Evolutionary conservation across 2,113 vertebrate species (phyloP).

Genomic region (Bubo bubo): DNA sequence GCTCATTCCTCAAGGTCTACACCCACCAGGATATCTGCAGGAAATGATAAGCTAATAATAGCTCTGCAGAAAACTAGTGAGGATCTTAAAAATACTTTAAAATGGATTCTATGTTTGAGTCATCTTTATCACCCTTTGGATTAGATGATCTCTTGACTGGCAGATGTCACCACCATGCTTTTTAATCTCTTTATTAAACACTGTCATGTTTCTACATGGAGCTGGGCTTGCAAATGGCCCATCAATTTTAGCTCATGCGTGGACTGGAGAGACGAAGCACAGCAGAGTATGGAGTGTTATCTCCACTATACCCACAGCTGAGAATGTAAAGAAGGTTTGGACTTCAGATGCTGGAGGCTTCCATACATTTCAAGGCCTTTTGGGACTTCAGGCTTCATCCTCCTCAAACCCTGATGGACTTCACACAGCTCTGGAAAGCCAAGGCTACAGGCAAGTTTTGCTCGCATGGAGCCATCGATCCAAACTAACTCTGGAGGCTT

Average conservation of each 20-base stretch:
- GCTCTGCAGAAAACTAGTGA: not conserved
- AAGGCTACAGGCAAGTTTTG: not conserved
- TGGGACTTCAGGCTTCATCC: not conserved
- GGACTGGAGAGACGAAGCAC: not conserved
- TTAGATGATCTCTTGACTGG: not conserved
- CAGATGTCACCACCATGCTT: not conserved
- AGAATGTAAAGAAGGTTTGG: not conserved
- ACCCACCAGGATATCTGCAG: not conserved
- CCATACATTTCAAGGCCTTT: not conserved
- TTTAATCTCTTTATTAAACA: not conserved
- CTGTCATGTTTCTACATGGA: not conserved
- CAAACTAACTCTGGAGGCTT: not conserved
- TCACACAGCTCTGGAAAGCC: not conserved
- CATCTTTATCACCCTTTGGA: not conserved
- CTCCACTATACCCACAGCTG: fast-evolving
- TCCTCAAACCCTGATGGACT: not conserved
- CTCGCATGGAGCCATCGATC: not conserved
- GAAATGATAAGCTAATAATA: not conserved
- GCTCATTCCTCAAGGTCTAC: not conserved
- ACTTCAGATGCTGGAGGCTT: not conserved
- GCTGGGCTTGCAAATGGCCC: not conserved
- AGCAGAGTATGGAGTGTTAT: not conserved
- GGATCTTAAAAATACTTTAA: not conserved
- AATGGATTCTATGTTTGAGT: not conserved
- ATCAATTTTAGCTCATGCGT: not conserved